phyloP scores from a whole-genome alignment of 1,140 invertebrate genomes.

The Whitmania pigra region DNA sequence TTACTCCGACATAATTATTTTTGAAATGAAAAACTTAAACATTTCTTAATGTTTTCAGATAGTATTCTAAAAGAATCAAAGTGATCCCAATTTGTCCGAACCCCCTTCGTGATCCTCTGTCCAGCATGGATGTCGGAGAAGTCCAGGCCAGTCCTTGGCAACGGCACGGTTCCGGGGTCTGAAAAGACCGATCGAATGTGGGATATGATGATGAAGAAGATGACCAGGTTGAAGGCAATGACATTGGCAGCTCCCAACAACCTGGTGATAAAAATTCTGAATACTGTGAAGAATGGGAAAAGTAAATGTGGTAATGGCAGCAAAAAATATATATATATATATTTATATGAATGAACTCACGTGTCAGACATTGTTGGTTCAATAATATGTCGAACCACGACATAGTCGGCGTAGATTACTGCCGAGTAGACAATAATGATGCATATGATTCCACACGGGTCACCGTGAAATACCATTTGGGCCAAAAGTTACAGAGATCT shows the following conservation, averaged over 20 bases:
- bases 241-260: conserved; percentile 73
- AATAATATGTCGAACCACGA: conserved; percentile 71
- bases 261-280: conserved; percentile 42
- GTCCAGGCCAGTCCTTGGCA: conserved; percentile 64
- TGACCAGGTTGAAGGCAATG: conserved; percentile 63
- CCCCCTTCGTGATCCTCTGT: conserved; percentile 27
- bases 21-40: no score
- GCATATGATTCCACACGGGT: conserved; percentile 77
- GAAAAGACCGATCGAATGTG: conserved; percentile 72
- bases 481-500: no score
- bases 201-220: conserved; percentile 61
- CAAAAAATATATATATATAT: no score
- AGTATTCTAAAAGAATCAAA: not conserved
- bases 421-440: conserved; percentile 68
- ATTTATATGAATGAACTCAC: conserved; percentile 45
- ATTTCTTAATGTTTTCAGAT: no score
- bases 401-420: conserved; percentile 79
- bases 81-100: not conserved
- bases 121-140: conserved; percentile 70
- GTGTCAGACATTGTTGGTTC: conserved; percentile 66
- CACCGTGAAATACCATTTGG: conserved; percentile 50
- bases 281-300: no score
- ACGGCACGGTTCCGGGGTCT: conserved; percentile 73
- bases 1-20: not conserved
- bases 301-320: no score